Base-by-base conservation (phyloP, 1,140 invertebrate genomes). In the Leptinotarsa texana region DNA sequence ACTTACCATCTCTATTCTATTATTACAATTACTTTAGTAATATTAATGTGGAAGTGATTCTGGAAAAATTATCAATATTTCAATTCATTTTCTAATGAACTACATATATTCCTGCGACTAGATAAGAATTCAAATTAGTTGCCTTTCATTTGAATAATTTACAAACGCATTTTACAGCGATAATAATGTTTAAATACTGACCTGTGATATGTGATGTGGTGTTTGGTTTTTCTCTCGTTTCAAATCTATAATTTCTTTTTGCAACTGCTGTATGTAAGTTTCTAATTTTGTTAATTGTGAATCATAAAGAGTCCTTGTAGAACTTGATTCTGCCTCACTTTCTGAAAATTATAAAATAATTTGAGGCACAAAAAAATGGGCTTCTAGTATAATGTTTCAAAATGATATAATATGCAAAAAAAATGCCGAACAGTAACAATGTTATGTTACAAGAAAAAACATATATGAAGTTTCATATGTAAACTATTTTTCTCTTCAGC, bases 281-380 rank as follows among this genome's bases (percentile, higher is more conserved):
- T 90, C 88, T 21, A 96, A 85, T 75, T 91, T 89, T 68, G 89
- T 88, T 72, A 94, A 83, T 86, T 96, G 94, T 61, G 87, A 87
- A 78, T 94, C 91, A 80, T 89, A 88, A 72, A 89, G 86, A 76
- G 86, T 88, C 75, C 87, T 85, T 11, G 91, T 91, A 6, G 88
- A 90, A 6, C 89, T 90, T 0, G 93, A 94, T 80, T 94, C 94
- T 80, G 95, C 92, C 68, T 95, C 90, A 1, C 94, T 94, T 86
- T 96, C 95, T 93, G 85, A 62, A 82, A 84, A 74, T 76, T 62
- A 69, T 74, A 21, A 22, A 74, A n/a, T 22, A 3, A 8, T 49
- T 11, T 33, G 33, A 33, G 11, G 33, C 33, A 33, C 33, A 33
- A 33, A 8, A 33, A 33, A 11, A 33, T 8, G 33, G 33, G 8